Conservation (phyloP, 2,113 vertebrate genomes). For the Chascanopsetta lugubris region DNA sequence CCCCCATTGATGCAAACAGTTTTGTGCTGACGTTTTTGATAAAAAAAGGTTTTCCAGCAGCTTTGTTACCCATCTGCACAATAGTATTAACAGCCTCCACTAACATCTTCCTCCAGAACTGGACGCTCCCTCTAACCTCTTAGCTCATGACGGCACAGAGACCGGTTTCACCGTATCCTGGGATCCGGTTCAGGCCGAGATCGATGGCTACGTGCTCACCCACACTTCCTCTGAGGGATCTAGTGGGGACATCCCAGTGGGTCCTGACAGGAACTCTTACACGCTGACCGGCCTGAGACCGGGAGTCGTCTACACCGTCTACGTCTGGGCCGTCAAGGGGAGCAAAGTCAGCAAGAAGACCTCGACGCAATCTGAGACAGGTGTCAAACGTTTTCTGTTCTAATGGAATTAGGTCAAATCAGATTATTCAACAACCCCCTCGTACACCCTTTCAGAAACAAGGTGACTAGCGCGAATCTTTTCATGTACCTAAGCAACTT, state of each 20-base stretch:
- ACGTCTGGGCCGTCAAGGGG: conserved; percentile 82
- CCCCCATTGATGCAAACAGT: no score
- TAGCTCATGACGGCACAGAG: conserved; percentile 73
- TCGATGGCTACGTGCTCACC: conserved; percentile 82
- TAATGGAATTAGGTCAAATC: conserved; percentile 13
- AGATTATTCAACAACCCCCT: not conserved
- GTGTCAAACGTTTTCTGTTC: conserved; percentile 62
- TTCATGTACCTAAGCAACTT: conserved; percentile 18
- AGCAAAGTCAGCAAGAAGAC: conserved; percentile 77
- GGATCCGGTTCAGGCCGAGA: conserved; percentile 74
- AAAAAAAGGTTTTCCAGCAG: no score
- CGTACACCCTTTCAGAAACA: conserved; percentile 14
- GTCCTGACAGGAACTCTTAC: conserved; percentile 68
- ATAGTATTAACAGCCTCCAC: conserved; percentile 22
- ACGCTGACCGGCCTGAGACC: conserved; percentile 77
- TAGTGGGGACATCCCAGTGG: conserved; percentile 70
- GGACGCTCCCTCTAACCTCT: conserved; percentile 63
- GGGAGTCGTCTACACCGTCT: conserved; percentile 78
- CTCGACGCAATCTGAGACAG: conserved; percentile 76
- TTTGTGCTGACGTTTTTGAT: no score
- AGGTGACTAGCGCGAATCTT: conserved; percentile 1
- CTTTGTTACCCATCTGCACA: conserved; percentile 4
- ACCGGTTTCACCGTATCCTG: conserved; percentile 76
- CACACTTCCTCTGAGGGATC: conserved; percentile 78
- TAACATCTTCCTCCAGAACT: conserved; percentile 50